Base-by-base conservation (phyloP, 2,113 vertebrate species). In the human (Homo sapiens) region DNA sequence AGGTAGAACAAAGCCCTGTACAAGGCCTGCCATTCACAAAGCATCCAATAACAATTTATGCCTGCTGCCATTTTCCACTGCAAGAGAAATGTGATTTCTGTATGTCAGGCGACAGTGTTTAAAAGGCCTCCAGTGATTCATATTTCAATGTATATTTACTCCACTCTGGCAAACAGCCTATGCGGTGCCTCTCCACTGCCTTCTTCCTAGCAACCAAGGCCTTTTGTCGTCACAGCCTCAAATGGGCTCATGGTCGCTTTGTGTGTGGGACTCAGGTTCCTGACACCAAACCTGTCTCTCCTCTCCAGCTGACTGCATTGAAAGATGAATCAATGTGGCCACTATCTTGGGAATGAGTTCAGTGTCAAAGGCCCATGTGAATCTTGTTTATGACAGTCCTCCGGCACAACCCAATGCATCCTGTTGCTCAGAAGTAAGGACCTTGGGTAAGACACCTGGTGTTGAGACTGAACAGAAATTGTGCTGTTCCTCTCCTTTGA, bases 201-300 rank as follows among this genome's bases (percentile, higher is more conserved):
- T 93, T 98, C 97, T 94, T 98, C 98, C 98, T 98, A 98, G 98
- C 98, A 98, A 98, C 98, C 97, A 98, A 99, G 97, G 97, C 90
- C 97, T 97, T 97, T 96, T 96, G 95, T 95, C 85, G 76, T 90
- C 85, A 75, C 81, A 89, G 61, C 81, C 89, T 52, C 86, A n/a
- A 85, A 94, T 68, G 95, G 94, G 84, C 40, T 97, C 45, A 9
- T 30, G 40, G 50, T 82, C 20, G 1, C 90, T 86, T 78, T 76
- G 27, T n/a, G 0, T 16, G 70, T 95, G 64, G 52, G 94, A 61
- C 78, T 93, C 43, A 0, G 59, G 94, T 79, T 97, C 80, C 68
- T 78, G 94, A 89, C 81, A 79, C 82, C 22, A 64, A 94, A 0
- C 18, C 91, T 79, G 17, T 5, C 0, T 89, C 92, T 48, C 88